Conservation (phyloP, 2,888 invertebrate species). For the Griposia aprilina region DNA sequence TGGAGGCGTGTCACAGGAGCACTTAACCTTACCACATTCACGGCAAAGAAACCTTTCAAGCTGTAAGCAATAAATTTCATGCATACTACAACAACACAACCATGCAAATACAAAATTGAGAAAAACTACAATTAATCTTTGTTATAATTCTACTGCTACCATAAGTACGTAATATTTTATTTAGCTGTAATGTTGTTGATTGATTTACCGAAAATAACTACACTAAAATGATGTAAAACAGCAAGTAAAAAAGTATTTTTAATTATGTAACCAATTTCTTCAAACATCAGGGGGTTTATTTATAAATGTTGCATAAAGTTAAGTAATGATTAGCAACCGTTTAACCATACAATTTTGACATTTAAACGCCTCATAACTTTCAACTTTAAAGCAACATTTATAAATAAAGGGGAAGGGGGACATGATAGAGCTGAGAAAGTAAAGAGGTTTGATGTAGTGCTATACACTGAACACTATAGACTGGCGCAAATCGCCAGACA, state of each 20-base stretch:
- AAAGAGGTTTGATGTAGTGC: constrained; percentile 4
- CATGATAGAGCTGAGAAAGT: neutral
- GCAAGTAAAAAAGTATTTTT: neutral
- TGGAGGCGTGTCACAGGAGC: constrained; percentile 87
- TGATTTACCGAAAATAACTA: neutral
- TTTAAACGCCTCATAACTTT: neutral
- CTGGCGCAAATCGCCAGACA: neutral
- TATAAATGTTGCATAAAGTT: neutral
- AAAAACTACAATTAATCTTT: constrained; percentile 55
- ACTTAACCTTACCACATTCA: constrained; percentile 93
- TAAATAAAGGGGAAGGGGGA: neutral
- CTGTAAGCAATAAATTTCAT: constrained; percentile 92
- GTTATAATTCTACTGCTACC: constrained; percentile 43
- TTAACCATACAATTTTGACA: neutral
- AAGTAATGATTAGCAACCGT: neutral
- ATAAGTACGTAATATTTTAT: neutral
- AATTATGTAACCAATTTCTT: neutral
- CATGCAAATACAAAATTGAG: constrained; percentile 78
- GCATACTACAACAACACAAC: constrained; percentile 88
- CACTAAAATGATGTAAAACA: neutral
- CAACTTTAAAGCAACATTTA: neutral
- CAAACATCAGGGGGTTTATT: neutral
- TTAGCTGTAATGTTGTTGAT: constrained; percentile 21
- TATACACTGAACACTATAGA: neutral
- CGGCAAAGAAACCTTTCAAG: constrained; percentile 94